phyloP scores from a whole-genome alignment of 2,797 vertebrate species.

The Neomorphus geoffroyi region DNA sequence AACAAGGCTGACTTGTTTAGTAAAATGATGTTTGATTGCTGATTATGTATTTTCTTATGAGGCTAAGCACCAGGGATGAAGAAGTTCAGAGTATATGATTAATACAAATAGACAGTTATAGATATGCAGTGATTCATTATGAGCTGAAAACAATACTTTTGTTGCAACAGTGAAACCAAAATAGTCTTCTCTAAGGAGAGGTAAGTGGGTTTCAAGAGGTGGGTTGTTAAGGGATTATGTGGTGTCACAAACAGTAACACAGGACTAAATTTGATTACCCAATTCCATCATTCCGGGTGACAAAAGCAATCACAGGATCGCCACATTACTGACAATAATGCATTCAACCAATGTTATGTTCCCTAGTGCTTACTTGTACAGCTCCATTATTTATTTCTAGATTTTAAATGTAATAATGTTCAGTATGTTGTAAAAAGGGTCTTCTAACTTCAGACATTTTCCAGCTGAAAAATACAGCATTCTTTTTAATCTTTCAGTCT shows the following conservation, averaged over 20 bases:
- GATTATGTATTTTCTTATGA: background rate
- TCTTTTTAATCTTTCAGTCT: background rate
- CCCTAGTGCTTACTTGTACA: background rate
- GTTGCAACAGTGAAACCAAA: background rate
- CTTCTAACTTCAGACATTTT: constrained; percentile 1
- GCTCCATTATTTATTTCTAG: background rate
- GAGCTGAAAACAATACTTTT: background rate
- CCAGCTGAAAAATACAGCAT: background rate
- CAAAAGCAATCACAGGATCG: background rate
- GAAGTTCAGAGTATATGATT: background rate
- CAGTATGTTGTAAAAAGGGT: background rate
- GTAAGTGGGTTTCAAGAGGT: background rate
- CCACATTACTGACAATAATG: background rate
- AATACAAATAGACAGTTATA: background rate
- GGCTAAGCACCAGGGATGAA: background rate
- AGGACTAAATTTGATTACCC: background rate
- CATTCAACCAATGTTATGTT: background rate
- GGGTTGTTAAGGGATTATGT: background rate
- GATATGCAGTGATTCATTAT: background rate
- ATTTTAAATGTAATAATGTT: background rate
- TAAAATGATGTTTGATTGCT: background rate
- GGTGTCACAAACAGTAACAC: background rate
- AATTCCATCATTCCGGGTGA: background rate
- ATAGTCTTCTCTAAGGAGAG: background rate
- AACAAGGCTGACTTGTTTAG: background rate